phyloP scores from a whole-genome alignment of 2,113 vertebrate genomes.

The Pygoscelis antarcticus region DNA sequence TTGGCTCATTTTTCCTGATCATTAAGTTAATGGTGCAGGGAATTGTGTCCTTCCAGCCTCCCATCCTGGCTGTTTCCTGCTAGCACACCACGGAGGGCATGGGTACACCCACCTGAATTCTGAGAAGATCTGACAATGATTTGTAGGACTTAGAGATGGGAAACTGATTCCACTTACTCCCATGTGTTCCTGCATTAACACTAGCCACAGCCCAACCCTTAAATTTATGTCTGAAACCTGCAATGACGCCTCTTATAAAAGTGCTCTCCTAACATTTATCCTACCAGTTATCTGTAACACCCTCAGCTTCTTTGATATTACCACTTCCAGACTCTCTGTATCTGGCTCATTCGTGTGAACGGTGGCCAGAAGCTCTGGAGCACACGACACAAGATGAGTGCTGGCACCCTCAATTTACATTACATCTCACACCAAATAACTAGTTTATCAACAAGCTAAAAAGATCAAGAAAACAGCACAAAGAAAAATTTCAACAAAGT shows the following conservation, averaged over 20 bases:
- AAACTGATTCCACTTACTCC: not conserved
- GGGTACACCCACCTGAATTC: not conserved
- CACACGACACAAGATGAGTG: not conserved
- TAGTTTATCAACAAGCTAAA: not conserved
- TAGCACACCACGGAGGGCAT: not conserved
- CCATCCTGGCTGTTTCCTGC: not conserved
- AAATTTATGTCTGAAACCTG: not conserved
- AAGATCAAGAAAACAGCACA: not conserved
- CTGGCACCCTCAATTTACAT: not conserved
- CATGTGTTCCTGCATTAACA: not conserved
- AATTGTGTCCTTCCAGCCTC: not conserved
- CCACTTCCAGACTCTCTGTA: not conserved
- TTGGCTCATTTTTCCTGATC: not conserved
- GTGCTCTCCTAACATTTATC: not conserved
- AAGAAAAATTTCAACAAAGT: slow-evolving; percentile 34
- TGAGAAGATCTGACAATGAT: not conserved
- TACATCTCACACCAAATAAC: not conserved
- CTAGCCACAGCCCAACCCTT: not conserved
- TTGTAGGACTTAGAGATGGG: not conserved
- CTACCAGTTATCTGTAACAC: not conserved
- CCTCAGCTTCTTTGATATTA: not conserved
- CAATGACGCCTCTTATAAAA: not conserved
- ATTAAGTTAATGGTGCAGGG: not conserved
- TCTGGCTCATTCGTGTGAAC: not conserved
- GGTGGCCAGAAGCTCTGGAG: not conserved